phyloP scores from a whole-genome alignment of 1,140 invertebrate genomes.

The Belonocnema kinseyi region DNA sequence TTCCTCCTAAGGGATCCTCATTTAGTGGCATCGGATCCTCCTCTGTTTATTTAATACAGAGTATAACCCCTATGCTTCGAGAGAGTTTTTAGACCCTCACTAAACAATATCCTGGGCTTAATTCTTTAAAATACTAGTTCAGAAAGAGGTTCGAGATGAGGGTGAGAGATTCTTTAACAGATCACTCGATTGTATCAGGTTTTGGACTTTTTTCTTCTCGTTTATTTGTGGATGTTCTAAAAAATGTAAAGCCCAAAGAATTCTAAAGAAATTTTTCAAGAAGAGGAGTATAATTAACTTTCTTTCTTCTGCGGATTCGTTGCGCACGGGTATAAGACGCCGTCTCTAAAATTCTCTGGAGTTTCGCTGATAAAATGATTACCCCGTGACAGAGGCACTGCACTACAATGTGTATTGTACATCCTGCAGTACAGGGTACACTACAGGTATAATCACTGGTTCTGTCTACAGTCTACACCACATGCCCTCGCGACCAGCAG shows the following conservation, averaged over 20 bases:
- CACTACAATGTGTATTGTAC: not conserved
- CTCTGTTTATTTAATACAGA: not conserved
- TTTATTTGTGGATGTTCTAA: not conserved
- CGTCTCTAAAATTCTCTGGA: constrained; percentile 1
- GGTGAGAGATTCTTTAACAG: not conserved
- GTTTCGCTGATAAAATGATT: constrained; percentile 19
- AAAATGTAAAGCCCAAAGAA: not conserved
- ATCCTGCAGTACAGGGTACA: not conserved
- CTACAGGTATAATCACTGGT: not conserved
- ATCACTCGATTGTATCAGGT: not conserved
- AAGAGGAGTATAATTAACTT: not conserved
- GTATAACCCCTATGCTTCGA: constrained; percentile 11
- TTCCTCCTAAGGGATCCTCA: constrained; percentile 3
- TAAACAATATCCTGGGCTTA: constrained; percentile 10
- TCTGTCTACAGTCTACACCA: not conserved
- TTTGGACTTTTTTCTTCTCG: not conserved
- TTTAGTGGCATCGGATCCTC: not conserved
- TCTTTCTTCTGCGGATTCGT: not conserved
- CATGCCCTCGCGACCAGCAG: not conserved
- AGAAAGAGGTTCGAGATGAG: not conserved
- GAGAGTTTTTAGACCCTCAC: constrained; percentile 14
- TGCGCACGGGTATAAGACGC: not conserved
- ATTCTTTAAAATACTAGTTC: not conserved
- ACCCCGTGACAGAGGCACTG: constrained; percentile 5
- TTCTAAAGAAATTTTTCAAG: not conserved